phyloP scores from a whole-genome alignment of 92 coral and sea anemone species.

The Montipora capitata region DNA sequence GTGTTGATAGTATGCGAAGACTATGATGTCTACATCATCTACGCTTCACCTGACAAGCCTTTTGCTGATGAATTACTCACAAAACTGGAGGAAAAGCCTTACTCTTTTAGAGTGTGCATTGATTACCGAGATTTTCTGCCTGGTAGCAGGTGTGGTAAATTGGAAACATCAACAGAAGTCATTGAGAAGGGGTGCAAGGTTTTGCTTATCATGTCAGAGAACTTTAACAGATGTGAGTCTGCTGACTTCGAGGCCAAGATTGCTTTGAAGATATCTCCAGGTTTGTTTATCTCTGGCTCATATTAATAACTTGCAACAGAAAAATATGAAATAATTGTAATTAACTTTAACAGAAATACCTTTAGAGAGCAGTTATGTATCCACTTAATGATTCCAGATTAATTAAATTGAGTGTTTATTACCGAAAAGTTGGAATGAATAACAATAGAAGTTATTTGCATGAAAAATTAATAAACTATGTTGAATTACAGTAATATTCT shows the following conservation, averaged over 20 bases:
- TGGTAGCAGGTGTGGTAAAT: conserved; percentile 34
- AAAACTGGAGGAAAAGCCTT: conserved; percentile 82
- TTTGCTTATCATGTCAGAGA: conserved; percentile 84
- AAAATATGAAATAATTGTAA: too few species aligned
- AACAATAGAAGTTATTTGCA: background rate
- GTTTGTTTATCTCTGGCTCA: conserved; percentile 50
- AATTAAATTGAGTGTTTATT: too few species aligned
- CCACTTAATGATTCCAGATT: too few species aligned
- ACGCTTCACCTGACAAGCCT: conserved; percentile 77
- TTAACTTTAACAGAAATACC: too few species aligned
- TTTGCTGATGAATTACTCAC: conserved; percentile 84
- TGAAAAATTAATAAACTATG: too few species aligned
- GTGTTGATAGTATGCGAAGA: conserved; percentile 20
- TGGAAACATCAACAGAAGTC: conserved; percentile 65
- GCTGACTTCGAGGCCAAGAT: conserved; percentile 91
- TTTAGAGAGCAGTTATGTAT: too few species aligned
- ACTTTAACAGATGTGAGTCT: conserved; percentile 75
- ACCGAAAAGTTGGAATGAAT: too few species aligned
- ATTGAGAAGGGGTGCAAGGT: conserved; percentile 86
- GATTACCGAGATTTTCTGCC: conserved; percentile 87
- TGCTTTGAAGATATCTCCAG: conserved; percentile 90
- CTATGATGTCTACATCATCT: conserved; percentile 92
- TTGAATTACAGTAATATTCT: too few species aligned
- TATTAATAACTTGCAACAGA: too few species aligned
- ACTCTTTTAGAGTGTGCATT: conserved; percentile 81